phyloP scores from a whole-genome alignment of 2,113 vertebrate species.

The Gambusia affinis region DNA sequence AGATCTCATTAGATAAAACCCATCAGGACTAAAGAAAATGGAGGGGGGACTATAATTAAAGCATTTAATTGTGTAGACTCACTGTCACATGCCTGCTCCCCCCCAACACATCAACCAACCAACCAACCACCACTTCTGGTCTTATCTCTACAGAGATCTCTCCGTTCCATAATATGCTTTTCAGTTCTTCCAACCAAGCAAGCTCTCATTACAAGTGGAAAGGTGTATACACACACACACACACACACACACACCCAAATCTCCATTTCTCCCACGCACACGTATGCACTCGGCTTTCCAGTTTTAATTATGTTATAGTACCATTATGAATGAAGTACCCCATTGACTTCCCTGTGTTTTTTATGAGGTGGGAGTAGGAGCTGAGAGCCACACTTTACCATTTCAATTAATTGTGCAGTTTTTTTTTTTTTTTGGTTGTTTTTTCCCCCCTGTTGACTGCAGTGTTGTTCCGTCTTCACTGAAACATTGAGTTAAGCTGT shows the following conservation, averaged over 20 bases:
- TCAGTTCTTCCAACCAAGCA: slow-evolving; percentile 71
- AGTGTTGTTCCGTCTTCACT: no score
- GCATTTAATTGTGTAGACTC: slow-evolving; percentile 99
- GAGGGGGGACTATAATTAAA: slow-evolving; percentile 99
- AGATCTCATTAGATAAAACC: slow-evolving; percentile 99
- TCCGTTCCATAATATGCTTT: slow-evolving; percentile 80
- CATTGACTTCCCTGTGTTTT: slow-evolving; percentile 76
- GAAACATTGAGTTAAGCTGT: background rate
- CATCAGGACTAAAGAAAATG: slow-evolving; percentile 99
- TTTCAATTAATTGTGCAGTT: slow-evolving; percentile 60
- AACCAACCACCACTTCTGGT: slow-evolving; percentile 33
- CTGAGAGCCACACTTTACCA: slow-evolving; percentile 62
- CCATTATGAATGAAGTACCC: slow-evolving; percentile 75
- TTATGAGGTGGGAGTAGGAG: slow-evolving; percentile 70
- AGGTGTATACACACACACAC: slow-evolving; percentile 69
- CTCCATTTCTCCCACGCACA: background rate
- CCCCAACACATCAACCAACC: no score
- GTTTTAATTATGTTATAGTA: slow-evolving; percentile 80
- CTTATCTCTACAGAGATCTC: slow-evolving; percentile 91
- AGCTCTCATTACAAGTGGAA: slow-evolving; percentile 82
- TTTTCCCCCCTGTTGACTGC: background rate
- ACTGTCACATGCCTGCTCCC: slow-evolving; percentile 84
- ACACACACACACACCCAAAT: background rate
- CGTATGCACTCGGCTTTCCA: slow-evolving; percentile 28
- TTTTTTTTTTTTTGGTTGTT: slow-evolving; percentile 6